phyloP scores from a whole-genome alignment of 2,797 vertebrate species.

The Echeneis naucrates region DNA sequence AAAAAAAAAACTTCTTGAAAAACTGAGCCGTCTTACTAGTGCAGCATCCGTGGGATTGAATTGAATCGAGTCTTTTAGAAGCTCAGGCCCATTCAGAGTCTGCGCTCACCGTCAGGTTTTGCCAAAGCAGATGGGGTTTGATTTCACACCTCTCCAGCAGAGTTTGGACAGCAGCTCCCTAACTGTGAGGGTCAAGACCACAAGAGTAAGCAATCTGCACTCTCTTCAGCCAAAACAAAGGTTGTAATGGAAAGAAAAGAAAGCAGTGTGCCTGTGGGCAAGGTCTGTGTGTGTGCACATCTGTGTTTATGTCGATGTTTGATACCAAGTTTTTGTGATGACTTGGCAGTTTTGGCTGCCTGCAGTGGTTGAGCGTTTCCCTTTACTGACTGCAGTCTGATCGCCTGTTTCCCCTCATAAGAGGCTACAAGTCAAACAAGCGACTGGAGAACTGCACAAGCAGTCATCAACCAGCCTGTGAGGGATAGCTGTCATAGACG shows the following conservation, averaged over 20 bases:
- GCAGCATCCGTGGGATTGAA: background rate
- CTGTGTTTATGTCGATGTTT: constrained; percentile 66
- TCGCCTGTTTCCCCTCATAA: constrained; percentile 61
- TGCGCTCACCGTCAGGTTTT: constrained; percentile 27
- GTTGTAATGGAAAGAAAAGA: constrained; percentile 53
- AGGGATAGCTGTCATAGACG: constrained; percentile 30
- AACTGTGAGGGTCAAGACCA: constrained; percentile 45
- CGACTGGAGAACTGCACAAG: constrained; percentile 5
- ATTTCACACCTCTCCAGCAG: constrained; percentile 63
- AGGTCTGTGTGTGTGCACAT: constrained; percentile 58
- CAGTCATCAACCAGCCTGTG: constrained; percentile 16
- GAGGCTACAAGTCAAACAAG: constrained; percentile 25
- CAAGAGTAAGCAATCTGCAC: constrained; percentile 46
- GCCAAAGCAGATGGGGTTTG: constrained; percentile 50
- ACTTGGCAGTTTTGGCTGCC: constrained; percentile 60
- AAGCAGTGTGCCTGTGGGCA: background rate
- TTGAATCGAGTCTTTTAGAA: no score
- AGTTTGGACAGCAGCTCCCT: constrained; percentile 47
- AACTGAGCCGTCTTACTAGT: background rate
- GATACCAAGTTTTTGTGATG: constrained; percentile 67
- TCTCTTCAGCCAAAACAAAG: constrained; percentile 46
- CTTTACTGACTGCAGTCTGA: constrained; percentile 40
- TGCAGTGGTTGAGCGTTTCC: constrained; percentile 65
- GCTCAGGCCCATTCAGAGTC: constrained; percentile 27
- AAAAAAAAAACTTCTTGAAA: background rate